Conservation (phyloP, 1,140 invertebrate species). For the Ectropis grisescens region DNA sequence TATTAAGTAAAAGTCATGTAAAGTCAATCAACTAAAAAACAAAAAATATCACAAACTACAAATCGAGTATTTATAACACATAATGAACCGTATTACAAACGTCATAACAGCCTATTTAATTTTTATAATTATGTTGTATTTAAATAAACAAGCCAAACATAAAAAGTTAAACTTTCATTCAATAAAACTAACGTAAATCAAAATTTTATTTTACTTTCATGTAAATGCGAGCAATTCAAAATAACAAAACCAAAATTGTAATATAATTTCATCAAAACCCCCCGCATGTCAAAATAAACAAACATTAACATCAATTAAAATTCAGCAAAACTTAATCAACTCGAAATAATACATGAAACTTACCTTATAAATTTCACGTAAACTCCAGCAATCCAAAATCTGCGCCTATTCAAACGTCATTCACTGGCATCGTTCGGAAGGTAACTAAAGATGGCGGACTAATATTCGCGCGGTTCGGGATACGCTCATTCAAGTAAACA, state of each 20-base stretch:
- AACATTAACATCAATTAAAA: not conserved
- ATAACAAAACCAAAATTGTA: conserved; percentile 3
- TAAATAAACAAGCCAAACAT: not conserved
- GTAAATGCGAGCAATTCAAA: conserved; percentile 4
- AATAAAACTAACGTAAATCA: conserved; percentile 5
- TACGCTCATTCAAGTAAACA: conserved; percentile 2
- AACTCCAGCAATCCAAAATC: conserved; percentile 4
- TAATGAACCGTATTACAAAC: no score
- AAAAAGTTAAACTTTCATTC: conserved; percentile 5
- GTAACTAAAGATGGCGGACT: conserved; percentile 4
- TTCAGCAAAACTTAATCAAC: conserved; percentile 4
- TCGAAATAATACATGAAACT: conserved; percentile 6
- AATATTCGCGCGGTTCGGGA: conserved; percentile 1
- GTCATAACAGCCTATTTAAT: no score
- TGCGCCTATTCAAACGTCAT: conserved; percentile 1
- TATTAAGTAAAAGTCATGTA: conserved; percentile 4
- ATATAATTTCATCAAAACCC: conserved; percentile 2
- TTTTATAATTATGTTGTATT: no score
- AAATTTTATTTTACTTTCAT: conserved; percentile 3
- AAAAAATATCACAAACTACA: not conserved
- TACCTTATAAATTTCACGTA: conserved; percentile 5
- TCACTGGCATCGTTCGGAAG: not conserved
- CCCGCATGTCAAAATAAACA: conserved; percentile 4
- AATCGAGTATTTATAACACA: no score
- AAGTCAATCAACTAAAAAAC: conserved; percentile 5